phyloP scores from a whole-genome alignment of 2,888 invertebrate species.

The Spodoptera exigua region DNA sequence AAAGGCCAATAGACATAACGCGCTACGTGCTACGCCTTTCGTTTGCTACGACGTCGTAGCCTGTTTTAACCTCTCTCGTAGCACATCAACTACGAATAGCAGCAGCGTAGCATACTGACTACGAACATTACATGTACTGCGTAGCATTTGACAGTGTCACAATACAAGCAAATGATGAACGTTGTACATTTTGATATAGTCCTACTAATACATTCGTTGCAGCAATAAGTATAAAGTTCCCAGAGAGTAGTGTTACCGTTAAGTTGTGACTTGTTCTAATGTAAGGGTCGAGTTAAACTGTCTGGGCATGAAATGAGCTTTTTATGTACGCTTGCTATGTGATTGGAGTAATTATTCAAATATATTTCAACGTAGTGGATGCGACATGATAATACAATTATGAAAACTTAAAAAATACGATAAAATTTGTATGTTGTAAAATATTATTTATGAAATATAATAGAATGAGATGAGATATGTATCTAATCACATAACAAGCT shows the following conservation, averaged over 20 bases:
- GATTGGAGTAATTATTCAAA: constrained; percentile 41
- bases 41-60: constrained; percentile 24
- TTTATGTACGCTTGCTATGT: constrained; percentile 48
- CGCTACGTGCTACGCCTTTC: neutral
- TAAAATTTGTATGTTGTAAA: neutral
- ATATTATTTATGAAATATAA: constrained; percentile 1
- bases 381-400: neutral
- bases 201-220: constrained; percentile 58
- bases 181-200: constrained; percentile 61
- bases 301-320: constrained; percentile 47
- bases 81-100: constrained; percentile 14
- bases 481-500: constrained; percentile 44
- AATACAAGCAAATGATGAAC: constrained; percentile 20
- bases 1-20: too few relatives aligned
- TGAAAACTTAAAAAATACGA: neutral
- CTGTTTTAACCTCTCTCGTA: constrained; percentile 23
- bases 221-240: constrained; percentile 67
- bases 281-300: constrained; percentile 47
- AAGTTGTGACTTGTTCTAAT: constrained; percentile 53
- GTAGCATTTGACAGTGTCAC: constrained; percentile 22
- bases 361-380: constrained; percentile 22
- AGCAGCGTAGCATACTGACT: too few relatives aligned
- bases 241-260: constrained; percentile 55
- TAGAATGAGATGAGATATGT: neutral
- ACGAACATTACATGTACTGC: too few relatives aligned